These are phyloP conservation scores for Botia kubotai DNA, from an alignment of 2,797 vertebrate genomes.

Conservation along the genomic window DNA sequence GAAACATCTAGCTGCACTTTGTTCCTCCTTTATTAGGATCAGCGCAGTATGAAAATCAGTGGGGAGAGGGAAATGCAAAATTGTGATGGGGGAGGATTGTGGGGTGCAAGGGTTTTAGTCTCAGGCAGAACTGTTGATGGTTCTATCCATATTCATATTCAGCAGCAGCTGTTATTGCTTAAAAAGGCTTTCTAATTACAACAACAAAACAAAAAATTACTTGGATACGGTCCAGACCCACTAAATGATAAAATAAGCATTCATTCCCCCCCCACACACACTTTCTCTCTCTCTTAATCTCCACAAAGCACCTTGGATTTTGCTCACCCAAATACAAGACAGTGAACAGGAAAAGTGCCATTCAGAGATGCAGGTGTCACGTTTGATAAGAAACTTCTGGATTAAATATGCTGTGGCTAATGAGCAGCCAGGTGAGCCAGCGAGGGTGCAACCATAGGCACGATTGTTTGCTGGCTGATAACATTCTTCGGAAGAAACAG, in stretches of 20 bases:
- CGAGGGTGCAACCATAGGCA: slow-evolving; percentile 90
- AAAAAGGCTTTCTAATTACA: slow-evolving; percentile 95
- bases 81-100: slow-evolving; percentile 1
- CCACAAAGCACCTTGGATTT: slow-evolving; percentile 64
- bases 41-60: slow-evolving; percentile 32
- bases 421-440: slow-evolving; percentile 90
- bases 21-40: slow-evolving; percentile 24
- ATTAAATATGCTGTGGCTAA: slow-evolving; percentile 92
- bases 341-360: slow-evolving; percentile 58
- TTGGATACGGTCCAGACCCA: slow-evolving; percentile 92
- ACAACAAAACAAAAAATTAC: slow-evolving; percentile 93
- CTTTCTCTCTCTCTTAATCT: slow-evolving; percentile 59
- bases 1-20: slow-evolving; percentile 28
- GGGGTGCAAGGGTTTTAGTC: slow-evolving; percentile 6
- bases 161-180: slow-evolving; percentile 91
- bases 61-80: slow-evolving; percentile 5
- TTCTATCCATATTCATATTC: slow-evolving; percentile 86
- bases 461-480: slow-evolving; percentile 92
- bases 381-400: slow-evolving; percentile 95
- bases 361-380: slow-evolving; percentile 86
- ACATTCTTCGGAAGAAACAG: slow-evolving; percentile 89
- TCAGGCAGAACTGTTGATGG: slow-evolving; percentile 51
- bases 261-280: slow-evolving; percentile 80
- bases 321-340: slow-evolving; percentile 61
- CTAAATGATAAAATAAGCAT: slow-evolving; percentile 95